phyloP scores from a whole-genome alignment of 2,888 invertebrate genomes.

The Cactoblastis cactorum region DNA sequence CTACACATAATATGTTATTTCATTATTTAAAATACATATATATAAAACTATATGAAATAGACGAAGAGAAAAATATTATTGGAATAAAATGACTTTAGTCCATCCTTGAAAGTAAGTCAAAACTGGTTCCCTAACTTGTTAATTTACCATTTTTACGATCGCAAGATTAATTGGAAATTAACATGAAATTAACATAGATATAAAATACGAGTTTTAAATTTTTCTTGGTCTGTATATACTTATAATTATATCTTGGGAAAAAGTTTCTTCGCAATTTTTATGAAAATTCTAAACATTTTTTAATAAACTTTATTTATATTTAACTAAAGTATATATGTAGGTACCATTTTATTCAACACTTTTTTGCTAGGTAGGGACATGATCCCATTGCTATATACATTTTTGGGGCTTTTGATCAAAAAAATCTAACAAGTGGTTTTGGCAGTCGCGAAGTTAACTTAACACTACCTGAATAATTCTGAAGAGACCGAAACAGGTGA shows the following conservation, averaged over 20 bases:
- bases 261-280: no score
- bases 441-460: no score
- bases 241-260: not conserved
- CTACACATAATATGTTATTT: not conserved
- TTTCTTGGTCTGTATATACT: conserved; percentile 20
- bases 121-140: conserved; percentile 47
- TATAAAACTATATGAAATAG: not conserved
- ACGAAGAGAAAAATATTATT: conserved; percentile 27
- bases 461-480: no score
- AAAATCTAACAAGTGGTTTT: no score
- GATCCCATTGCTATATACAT: no score
- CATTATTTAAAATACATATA: not conserved
- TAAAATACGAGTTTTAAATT: conserved; percentile 38
- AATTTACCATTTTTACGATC: conserved; percentile 50
- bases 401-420: no score
- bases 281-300: no score
- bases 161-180: conserved; percentile 38
- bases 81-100: conserved; percentile 46
- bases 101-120: conserved; percentile 50
- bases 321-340: no score
- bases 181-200: conserved; percentile 40
- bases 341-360: no score
- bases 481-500: no score
- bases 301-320: no score
- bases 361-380: no score